Base-by-base conservation (phyloP, 2,113 vertebrate species). In the Ictidomys tridecemlineatus region DNA sequence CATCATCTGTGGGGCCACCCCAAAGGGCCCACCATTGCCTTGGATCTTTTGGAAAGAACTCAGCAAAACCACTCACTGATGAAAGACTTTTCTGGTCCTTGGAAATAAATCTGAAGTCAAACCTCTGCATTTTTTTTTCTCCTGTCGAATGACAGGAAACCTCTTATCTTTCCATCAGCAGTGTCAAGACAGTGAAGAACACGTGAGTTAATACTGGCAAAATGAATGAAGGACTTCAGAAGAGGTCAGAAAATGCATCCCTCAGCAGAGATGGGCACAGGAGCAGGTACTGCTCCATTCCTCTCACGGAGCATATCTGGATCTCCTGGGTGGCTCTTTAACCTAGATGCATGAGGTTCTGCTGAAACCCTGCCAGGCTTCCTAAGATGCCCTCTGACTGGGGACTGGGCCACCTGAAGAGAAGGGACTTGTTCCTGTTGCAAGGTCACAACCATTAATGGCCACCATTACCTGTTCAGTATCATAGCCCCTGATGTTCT, bases 21-120 rank as follows among this genome's bases (percentile, higher is more conserved):
- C 32, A 24, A 39, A 5, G 65, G 42, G 89, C 74, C 93, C 94
- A 17, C 67, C 63, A 58, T 92, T 70, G 91, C 79, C 61, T 94
- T n/a, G 69, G 74, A 69, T 48, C 73, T 74, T 58, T 74, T 89
- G 92, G 86, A 97, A 97, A 16, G 37, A 94, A 91, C 83, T 94
- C 78, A 92, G 89, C n/a, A 79, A 84, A 84, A 88, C 77, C 53
- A 80, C 42, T 95, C 89, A 82, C 39, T 69, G 65, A 89, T 85
- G 61, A 80, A 84, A 94, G 69, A 89, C 84, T 61, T 9, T 45
- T 45, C 84, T n/a, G 58, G 63, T 95, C 63, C 84, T 92, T 78
- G 61, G 89, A 93, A 96, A 86, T 77, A 83, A 82, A 92, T 39
- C 74, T 83, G 39, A 79, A 92, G 76, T 85, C 58, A 72, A 94